Evolutionary conservation across 2,797 vertebrate genomes (phyloP), one percentile per base, ranked within the genome.

Genomic region (Pipistrellus pygmaeus): DNA sequence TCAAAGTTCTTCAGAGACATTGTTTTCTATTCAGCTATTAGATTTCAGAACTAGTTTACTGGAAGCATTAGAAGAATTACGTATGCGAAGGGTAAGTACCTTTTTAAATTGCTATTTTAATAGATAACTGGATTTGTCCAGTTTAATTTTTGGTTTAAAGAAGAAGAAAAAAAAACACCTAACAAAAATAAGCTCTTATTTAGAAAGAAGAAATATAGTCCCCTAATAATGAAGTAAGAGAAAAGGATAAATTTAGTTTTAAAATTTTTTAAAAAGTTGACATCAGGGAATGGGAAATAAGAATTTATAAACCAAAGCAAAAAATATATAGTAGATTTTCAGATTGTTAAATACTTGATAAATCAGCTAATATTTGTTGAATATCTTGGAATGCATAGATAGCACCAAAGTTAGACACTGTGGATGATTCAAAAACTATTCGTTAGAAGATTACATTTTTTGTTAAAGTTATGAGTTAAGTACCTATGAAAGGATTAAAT

Each of bases 31-130:
- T 35, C 99, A 99, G 64, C 77, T 99, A 78, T 85, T 99, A 96
- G 98, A 99, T 95, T 99, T 99, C 94, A 99, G 99, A 99, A 98
- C 98, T 44, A 98, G 95, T 95, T 98, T 99, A 0, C 94, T 99
- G n/a, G 99, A 99, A 95, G 98, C 98, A 76, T 94, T 99, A 27
- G 99, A 99, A 97, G 99, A 99, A 95, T 98, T 99, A 92, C 99
- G 99, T 78, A 99, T 99, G 93, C 98, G 98, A 96, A 99, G 99
- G 98, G 99, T 99, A 98, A 93, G 96, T 23, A 46, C 77, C 8
- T 96, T 96, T 69, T 82, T 95, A 1, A 2, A 73, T 72, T 32
- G 2, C 30, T 62, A 68, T 76, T 76, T 88, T 84, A 90, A 72
- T 57, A 80, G 20, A 91, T 25, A 93, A 85, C 27, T 93, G 96